Base-by-base conservation (phyloP, 2,888 invertebrate genomes). In the Eupithecia tripunctaria region DNA sequence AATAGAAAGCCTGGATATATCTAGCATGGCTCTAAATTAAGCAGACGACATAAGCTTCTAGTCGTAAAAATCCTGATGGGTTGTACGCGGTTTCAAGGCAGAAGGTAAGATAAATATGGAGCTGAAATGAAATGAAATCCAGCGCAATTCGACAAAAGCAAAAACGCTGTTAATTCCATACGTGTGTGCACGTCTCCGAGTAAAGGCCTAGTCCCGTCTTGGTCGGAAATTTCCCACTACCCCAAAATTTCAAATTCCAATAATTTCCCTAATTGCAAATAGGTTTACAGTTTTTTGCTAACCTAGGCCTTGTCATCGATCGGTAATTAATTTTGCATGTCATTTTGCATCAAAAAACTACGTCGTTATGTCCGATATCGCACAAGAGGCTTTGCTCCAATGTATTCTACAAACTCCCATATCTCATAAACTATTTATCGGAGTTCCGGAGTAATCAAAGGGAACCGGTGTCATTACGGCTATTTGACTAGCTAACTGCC, bases 401-500 rank as follows among this genome's bases (percentile, higher is more conserved):
- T 51, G n/a, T 51, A 51, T 51, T 51, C n/a, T 82, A 82, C 78
- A 76, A 70, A 76, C 81, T 79, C 78, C 75, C 72, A 68, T 85
- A 87, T 87, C 41, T 43, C 70, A 25, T 60, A 25, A 38, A 3
- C 62, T 32, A 29, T 65, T 71, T 74, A 60, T 66, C 36, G 14
- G 63, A 65, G 68, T 69, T 59, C 68, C 51, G 43, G 10, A 65
- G 47, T 60, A 80, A 78, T 90, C 88, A 91, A 93, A 92, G 88
- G 88, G 87, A 79, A 82, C 89, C 91, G 90, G 88, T 92, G 90
- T 91, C 91, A 93, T 93, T 93, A 93, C 84, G 81, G 82, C 83
- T 77, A 86, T 88, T 85, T 84, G 81, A 81, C 83, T 84, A 85
- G 82, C 85, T 82, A 84, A 82, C 87, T 85, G 84, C 82, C 81